phyloP scores from a whole-genome alignment of 2,888 invertebrate genomes.

The Epirrhoe tristata region DNA sequence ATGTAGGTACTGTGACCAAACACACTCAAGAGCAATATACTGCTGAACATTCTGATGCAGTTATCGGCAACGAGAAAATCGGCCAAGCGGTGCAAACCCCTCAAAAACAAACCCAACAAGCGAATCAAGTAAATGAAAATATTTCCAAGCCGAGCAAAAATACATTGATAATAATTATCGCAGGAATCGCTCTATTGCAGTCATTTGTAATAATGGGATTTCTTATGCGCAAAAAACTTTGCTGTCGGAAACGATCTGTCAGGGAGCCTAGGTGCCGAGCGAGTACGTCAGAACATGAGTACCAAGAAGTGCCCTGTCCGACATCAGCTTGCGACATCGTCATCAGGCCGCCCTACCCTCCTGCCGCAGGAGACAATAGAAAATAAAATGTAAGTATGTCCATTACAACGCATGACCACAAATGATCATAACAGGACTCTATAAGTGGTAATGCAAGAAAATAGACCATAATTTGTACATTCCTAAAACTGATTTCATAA shows the following conservation, averaged over 20 bases:
- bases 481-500: not conserved
- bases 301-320: conserved; percentile 4
- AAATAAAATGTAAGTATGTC: conserved; percentile 13
- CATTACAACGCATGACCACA: conserved; percentile 28
- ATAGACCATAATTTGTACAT: no score
- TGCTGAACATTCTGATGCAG: not conserved
- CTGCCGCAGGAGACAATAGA: conserved; percentile 16
- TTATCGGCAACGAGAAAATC: not conserved
- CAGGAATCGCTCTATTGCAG: conserved; percentile 6
- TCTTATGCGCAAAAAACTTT: conserved; percentile 6
- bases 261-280: not conserved
- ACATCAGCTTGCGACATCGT: not conserved
- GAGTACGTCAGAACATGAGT: conserved; percentile 1
- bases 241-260: not conserved
- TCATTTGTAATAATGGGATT: not conserved
- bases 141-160: not conserved
- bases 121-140: not conserved
- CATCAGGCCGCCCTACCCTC: conserved; percentile 12
- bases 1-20: not conserved
- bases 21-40: no score
- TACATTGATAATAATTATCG: conserved; percentile 1
- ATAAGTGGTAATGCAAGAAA: no score
- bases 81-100: not conserved
- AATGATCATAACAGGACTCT: no score
- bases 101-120: not conserved